Evolutionary conservation across 35 echinoderm and acorn worm genomes (phyloP).

Genomic region (Ptychodera flava): DNA sequence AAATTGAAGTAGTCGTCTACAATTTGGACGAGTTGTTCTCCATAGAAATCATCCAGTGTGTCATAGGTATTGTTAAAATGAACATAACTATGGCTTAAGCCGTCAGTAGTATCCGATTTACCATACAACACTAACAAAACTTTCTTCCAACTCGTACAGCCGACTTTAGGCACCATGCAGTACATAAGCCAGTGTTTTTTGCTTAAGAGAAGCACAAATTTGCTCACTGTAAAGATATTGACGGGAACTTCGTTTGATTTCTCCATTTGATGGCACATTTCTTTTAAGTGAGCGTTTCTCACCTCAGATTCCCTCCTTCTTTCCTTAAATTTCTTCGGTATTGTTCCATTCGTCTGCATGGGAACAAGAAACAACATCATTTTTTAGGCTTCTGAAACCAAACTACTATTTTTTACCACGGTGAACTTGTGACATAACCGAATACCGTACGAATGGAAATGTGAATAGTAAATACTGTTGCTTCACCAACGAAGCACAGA

Average conservation of each 20-base stretch:
- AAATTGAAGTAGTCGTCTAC: slow-evolving; percentile 4
- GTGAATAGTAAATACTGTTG: no score
- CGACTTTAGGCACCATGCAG: slow-evolving; percentile 40
- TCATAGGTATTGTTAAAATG: not conserved
- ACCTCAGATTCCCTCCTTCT: no score
- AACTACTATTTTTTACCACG: no score
- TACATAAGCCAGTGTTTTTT: slow-evolving; percentile 20
- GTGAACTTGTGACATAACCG: no score
- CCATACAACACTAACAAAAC: slow-evolving; percentile 21
- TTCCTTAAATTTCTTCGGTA: no score
- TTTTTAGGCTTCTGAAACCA: no score
- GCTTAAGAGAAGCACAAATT: not conserved
- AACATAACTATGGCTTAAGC: not conserved
- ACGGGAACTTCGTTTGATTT: no score
- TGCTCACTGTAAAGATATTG: no score
- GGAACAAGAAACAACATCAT: no score
- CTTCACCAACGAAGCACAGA: no score
- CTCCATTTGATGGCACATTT: not conserved
- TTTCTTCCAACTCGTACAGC: slow-evolving; percentile 33
- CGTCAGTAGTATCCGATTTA: not conserved
- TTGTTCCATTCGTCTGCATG: no score
- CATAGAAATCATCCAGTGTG: not conserved
- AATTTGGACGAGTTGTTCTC: not conserved
- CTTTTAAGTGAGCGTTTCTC: not conserved
- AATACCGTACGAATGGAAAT: no score